Evolutionary conservation across 2,888 invertebrate genomes (phyloP).

Genomic region (Amphiduros pacificus): DNA sequence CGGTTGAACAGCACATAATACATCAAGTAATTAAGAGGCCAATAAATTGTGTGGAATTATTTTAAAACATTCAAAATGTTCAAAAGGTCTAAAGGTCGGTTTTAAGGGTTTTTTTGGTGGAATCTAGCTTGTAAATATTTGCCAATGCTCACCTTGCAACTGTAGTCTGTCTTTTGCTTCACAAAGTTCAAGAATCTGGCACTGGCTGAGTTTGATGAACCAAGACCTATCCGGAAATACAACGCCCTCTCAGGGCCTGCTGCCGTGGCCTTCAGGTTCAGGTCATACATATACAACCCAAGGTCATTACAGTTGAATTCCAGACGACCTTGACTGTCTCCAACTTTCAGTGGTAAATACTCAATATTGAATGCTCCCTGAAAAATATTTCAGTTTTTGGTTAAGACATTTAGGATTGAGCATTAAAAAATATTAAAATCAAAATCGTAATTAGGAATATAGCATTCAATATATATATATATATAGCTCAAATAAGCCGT

Average conservation of each 20-base stretch:
- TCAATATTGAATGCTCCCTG: constrained; percentile 57
- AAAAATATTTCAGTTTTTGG: neutral
- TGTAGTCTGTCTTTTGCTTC: constrained; percentile 59
- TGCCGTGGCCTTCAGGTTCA: constrained; percentile 53
- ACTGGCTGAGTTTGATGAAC: constrained; percentile 46
- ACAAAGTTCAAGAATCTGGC: constrained; percentile 59
- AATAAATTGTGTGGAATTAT: no score
- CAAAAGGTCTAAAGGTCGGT: no score
- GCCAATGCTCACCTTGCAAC: constrained; percentile 55
- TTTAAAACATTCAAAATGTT: no score
- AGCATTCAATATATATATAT: no score
- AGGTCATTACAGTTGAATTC: constrained; percentile 57
- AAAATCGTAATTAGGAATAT: no score
- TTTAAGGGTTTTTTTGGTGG: no score
- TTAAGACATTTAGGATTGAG: neutral
- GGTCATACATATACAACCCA: constrained; percentile 56
- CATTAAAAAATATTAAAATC: no score
- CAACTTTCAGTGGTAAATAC: constrained; percentile 58
- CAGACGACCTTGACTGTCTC: constrained; percentile 48
- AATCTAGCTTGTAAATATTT: no score
- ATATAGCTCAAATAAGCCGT: no score
- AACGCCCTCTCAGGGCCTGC: constrained; percentile 56
- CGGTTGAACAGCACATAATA: no score
- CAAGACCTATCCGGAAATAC: constrained; percentile 55
- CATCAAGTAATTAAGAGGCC: no score